Conservation (phyloP, 2,888 invertebrate genomes). For the Doris montereyensis region DNA sequence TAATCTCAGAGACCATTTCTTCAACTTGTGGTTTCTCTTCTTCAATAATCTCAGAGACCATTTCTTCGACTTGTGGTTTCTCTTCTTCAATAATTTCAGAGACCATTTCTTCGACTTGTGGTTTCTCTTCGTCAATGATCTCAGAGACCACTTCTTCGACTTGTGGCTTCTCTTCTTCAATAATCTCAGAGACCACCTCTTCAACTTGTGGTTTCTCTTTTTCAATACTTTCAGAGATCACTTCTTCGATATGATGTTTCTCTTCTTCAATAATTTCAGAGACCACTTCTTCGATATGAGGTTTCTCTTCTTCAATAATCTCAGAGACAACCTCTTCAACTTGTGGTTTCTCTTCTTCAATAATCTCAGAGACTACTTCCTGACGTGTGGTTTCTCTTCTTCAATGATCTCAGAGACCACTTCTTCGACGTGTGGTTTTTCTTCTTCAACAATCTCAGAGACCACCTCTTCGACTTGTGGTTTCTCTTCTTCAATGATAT, state of each 20-base stretch:
- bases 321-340: too few species aligned
- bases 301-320: conserved; percentile 52
- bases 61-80: conserved; percentile 58
- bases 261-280: too few species aligned
- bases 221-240: conserved; percentile 33
- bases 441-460: too few species aligned
- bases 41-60: conserved; percentile 59
- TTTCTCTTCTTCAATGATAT: too few species aligned
- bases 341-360: conserved; percentile 15
- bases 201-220: conserved; percentile 1
- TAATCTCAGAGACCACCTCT: conserved; percentile 35
- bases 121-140: conserved; percentile 9
- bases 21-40: conserved; percentile 52
- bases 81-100: conserved; percentile 9
- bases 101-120: conserved; percentile 29
- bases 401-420: conserved; percentile 69
- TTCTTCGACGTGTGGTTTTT: background rate
- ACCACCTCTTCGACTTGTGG: too few species aligned
- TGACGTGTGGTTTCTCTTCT: conserved; percentile 59
- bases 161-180: conserved; percentile 22
- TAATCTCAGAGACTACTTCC: conserved; percentile 50
- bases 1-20: conserved; percentile 43
- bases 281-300: conserved; percentile 64
- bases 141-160: conserved; percentile 20
- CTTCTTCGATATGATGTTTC: conserved; percentile 33